These are phyloP conservation scores for Drosophila bipectinata DNA, from an alignment of 1,140 invertebrate genomes.

Conservation along the genomic window DNA sequence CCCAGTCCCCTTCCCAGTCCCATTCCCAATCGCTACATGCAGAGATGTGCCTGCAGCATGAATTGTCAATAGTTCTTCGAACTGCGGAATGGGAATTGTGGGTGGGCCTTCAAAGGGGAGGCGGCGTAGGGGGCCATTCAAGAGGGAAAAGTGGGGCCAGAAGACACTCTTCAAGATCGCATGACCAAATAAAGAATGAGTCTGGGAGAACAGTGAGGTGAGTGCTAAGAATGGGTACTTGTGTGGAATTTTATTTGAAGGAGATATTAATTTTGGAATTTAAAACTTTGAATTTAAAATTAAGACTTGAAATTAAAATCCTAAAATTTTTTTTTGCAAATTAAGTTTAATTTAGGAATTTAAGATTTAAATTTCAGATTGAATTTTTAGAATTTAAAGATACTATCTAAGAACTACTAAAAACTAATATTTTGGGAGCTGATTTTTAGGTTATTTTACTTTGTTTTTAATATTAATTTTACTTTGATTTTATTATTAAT, in stretches of 20 bases:
- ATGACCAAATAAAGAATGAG: not conserved
- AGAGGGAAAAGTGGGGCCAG: not conserved
- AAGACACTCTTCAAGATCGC: slow-evolving; percentile 20
- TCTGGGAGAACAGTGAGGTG: slow-evolving; percentile 11
- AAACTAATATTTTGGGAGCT: no score
- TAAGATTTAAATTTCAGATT: no score
- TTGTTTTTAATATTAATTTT: no score
- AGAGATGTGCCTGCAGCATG: slow-evolving; percentile 28
- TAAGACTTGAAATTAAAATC: no score
- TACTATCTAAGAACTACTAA: no score
- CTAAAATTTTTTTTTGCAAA: no score
- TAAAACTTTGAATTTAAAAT: no score
- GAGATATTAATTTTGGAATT: no score
- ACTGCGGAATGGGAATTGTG: slow-evolving; percentile 4
- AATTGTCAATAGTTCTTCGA: slow-evolving; percentile 71
- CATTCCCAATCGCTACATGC: slow-evolving; percentile 25
- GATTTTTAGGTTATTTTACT: no score
- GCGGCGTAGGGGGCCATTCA: not conserved
- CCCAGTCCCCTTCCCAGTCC: slow-evolving; percentile 29
- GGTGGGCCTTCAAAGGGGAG: not conserved
- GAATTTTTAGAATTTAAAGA: no score
- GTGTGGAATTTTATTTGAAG: not conserved
- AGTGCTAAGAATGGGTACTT: not conserved
- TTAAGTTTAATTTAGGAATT: no score
- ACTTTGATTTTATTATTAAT: no score